Percentiles rank a stretch among this genome's conserved stretches.
These are phyloP conservation scores for Pantherophis alleghaniensis DNA, from an alignment of 2,797 vertebrate genomes.

Conservation along the genomic window DNA sequence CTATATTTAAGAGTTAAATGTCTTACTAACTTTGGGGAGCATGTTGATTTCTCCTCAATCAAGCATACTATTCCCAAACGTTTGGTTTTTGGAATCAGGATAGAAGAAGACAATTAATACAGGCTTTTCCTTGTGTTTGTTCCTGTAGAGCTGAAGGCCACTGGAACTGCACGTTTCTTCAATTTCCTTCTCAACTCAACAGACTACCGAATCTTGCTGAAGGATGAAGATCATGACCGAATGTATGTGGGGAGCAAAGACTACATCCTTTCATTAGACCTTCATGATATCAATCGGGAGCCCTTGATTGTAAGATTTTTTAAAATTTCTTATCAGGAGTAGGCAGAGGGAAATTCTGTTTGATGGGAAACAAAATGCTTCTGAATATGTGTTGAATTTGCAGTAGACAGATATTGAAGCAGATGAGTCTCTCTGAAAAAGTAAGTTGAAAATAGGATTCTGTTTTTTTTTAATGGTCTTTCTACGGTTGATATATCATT, in stretches of 20 bases:
- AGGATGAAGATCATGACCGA: constrained; percentile 98
- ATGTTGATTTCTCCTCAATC: neutral
- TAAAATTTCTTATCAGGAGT: neutral
- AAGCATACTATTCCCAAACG: neutral
- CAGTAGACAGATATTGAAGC: neutral
- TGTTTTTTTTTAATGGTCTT: neutral
- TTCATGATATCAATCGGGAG: constrained; percentile 99
- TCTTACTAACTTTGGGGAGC: neutral
- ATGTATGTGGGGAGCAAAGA: constrained; percentile 99
- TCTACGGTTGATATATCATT: neutral
- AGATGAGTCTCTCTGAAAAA: neutral
- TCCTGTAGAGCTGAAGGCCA: constrained; percentile 87
- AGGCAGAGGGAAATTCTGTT: neutral
- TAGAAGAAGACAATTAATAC: neutral
- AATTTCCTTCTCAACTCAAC: constrained; percentile 96
- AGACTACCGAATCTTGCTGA: constrained; percentile 94
- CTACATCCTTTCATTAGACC: constrained; percentile 94
- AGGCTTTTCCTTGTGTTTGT: constrained; percentile 3
- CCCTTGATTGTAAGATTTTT: constrained; percentile 91
- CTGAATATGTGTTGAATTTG: neutral
- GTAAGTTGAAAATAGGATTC: neutral
- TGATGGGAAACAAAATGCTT: neutral
- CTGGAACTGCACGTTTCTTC: constrained; percentile 94
- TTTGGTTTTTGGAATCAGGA: neutral
- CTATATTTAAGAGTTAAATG: neutral